Conservation (phyloP, 2,113 vertebrate species). For the Syngnathoides biaculeatus region DNA sequence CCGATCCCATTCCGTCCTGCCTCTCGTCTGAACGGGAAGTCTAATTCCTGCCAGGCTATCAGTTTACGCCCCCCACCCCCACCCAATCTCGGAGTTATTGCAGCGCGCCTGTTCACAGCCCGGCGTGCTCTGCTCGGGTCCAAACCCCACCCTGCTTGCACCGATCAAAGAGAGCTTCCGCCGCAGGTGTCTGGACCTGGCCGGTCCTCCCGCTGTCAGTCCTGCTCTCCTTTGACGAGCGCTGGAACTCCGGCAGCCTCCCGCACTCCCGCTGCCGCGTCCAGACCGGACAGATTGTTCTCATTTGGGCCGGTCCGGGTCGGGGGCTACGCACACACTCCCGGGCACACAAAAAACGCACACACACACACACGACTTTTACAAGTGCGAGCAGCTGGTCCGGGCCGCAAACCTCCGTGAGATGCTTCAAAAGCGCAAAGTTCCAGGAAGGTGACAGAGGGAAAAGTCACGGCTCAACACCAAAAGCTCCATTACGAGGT, state of each 20-base stretch:
- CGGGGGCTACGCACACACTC: conserved; percentile 31
- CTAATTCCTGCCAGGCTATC: conserved; percentile 67
- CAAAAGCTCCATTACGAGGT: conserved; percentile 25
- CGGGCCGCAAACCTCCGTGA: conserved; percentile 58
- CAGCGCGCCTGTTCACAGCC: conserved; percentile 58
- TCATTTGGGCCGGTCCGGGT: conserved; percentile 53
- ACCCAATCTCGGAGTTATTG: conserved; percentile 66
- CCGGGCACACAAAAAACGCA: conserved; percentile 8
- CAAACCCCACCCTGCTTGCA: background rate
- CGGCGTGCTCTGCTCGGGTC: conserved; percentile 43
- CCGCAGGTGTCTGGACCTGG: conserved; percentile 63
- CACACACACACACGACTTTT: conserved; percentile 47
- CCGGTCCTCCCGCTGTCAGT: conserved; percentile 59
- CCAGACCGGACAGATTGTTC: conserved; percentile 67
- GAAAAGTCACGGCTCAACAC: conserved; percentile 40
- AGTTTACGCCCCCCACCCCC: conserved; percentile 62
- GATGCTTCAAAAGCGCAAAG: conserved; percentile 67
- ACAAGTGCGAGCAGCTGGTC: conserved; percentile 70
- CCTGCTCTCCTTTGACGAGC: conserved; percentile 53
- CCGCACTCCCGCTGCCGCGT: conserved; percentile 33
- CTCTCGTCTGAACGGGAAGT: conserved; percentile 70
- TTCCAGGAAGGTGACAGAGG: conserved; percentile 66
- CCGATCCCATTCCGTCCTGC: conserved; percentile 58
- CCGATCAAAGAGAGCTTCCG: conserved; percentile 42
- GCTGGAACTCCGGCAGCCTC: conserved; percentile 37